phyloP scores from a whole-genome alignment of 2,888 invertebrate species.

The Rhingia rostrata region DNA sequence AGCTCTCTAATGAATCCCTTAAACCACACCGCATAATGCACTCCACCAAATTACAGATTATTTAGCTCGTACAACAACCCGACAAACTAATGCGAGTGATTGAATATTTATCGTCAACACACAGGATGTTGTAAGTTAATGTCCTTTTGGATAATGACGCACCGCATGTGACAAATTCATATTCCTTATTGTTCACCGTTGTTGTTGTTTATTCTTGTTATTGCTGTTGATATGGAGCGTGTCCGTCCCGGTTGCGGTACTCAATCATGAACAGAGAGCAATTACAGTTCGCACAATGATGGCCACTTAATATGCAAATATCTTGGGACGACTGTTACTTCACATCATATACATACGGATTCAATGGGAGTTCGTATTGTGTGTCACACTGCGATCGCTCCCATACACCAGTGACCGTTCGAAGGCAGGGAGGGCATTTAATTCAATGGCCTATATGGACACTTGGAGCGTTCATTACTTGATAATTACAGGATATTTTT shows the following conservation, averaged over 20 bases:
- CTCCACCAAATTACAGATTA: conserved; percentile 45
- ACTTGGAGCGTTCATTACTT: conserved; percentile 61
- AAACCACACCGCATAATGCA: conserved; percentile 6
- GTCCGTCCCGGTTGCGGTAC: conserved; percentile 39
- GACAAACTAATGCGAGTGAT: conserved; percentile 44
- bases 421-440: neutral
- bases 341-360: conserved; percentile 24
- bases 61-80: neutral
- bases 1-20: too few species aligned
- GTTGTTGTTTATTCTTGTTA: conserved; percentile 19
- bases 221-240: conserved; percentile 28
- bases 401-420: too few species aligned
- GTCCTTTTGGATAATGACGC: conserved; percentile 18
- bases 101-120: conserved; percentile 55
- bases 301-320: conserved; percentile 64
- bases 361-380: conserved; percentile 22
- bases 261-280: conserved; percentile 58
- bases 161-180: conserved; percentile 21
- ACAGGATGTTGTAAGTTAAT: conserved; percentile 40
- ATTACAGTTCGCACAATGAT: conserved; percentile 51
- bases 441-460: conserved; percentile 34
- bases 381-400: neutral
- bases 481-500: conserved; percentile 68
- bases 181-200: conserved; percentile 21
- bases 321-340: conserved; percentile 58